Evolutionary conservation across 2,888 invertebrate species (phyloP).

Genomic region (Timema cristinae): DNA sequence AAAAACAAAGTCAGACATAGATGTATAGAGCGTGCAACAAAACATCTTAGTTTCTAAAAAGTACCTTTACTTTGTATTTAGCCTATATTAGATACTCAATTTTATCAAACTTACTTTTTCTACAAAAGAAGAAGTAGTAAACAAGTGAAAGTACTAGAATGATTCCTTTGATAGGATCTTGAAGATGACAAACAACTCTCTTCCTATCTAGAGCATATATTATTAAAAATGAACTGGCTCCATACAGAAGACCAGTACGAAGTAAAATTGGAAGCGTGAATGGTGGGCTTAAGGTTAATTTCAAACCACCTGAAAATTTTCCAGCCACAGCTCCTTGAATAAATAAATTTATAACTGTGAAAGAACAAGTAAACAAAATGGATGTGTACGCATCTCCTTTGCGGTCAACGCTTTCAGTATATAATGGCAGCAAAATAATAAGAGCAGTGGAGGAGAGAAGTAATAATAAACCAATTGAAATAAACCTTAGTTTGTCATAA

Average conservation of each 20-base stretch:
- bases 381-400: constrained; percentile 44
- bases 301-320: constrained; percentile 39
- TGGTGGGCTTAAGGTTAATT: constrained; percentile 40
- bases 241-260: constrained; percentile 47
- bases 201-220: constrained; percentile 51
- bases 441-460: constrained; percentile 49
- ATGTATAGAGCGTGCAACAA: too few species aligned
- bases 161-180: constrained; percentile 58
- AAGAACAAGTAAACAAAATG: constrained; percentile 38
- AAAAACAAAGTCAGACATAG: too few species aligned
- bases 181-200: constrained; percentile 56
- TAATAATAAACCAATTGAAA: constrained; percentile 46
- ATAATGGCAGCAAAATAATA: constrained; percentile 51
- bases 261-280: constrained; percentile 45
- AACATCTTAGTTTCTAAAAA: too few species aligned
- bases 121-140: constrained; percentile 58
- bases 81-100: background rate
- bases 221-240: constrained; percentile 47
- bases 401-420: constrained; percentile 45
- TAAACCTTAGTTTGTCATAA: constrained; percentile 44
- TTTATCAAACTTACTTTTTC: constrained; percentile 49
- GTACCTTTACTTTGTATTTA: too few species aligned
- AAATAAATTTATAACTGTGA: constrained; percentile 39
- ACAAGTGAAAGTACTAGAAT: constrained; percentile 54
- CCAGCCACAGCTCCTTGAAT: constrained; percentile 36